phyloP scores from a whole-genome alignment of 2,888 invertebrate genomes.

The Sepioteuthis lessoniana region DNA sequence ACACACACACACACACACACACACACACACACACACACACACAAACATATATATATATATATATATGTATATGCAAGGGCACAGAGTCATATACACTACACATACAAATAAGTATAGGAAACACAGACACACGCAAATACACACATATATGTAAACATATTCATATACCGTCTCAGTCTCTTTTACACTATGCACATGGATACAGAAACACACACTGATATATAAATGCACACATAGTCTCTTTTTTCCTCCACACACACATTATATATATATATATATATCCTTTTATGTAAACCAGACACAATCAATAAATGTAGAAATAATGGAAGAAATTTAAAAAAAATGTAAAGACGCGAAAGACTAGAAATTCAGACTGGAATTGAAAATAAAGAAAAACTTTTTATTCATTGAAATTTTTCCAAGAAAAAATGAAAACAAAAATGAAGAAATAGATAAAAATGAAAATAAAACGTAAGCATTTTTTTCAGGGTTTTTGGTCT shows the following conservation, averaged over 20 bases:
- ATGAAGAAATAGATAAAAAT: neutral
- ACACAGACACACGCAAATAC: neutral
- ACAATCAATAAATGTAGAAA: neutral
- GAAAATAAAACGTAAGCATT: neutral
- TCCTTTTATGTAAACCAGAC: neutral
- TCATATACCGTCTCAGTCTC: no score
- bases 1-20: neutral
- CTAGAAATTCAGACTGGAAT: neutral
- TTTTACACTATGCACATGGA: no score
- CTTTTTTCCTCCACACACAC: no score
- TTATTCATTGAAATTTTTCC: slow-evolving; percentile 15
- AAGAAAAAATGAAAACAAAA: neutral
- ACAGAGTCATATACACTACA: neutral
- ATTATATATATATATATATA: neutral
- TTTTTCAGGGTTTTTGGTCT: neutral
- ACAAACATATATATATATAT: neutral
- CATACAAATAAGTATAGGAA: neutral
- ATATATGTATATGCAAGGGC: neutral
- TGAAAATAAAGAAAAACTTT: neutral
- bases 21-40: neutral
- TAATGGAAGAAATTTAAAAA: neutral
- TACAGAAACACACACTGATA: neutral
- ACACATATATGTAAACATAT: neutral
- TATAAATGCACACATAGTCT: neutral
- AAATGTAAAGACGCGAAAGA: neutral